Evolutionary conservation across 2,888 invertebrate species (phyloP), one percentile per base, ranked within the genome.

Genomic region (Drosophila robusta): DNA sequence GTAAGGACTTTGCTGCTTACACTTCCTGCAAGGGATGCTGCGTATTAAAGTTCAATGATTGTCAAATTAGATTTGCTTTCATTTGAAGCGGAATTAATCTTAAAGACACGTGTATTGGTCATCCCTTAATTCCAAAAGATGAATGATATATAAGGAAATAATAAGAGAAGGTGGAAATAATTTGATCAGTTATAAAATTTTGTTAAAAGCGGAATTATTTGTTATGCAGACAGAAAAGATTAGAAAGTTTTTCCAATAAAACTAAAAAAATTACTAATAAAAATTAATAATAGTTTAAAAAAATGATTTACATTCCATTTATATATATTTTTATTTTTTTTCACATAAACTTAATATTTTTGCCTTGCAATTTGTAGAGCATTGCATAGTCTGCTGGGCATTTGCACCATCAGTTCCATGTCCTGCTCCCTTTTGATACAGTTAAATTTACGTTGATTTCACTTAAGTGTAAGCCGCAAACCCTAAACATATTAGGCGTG

Each of bases 401-500:
- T 12, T 11, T 9, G 34, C 11, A 0, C 0, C 0, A 1, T 0
- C 24, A 26, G 14, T 9, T n/a, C 8, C 1, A 9, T 34, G 16
- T 32, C 14, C 26, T 45, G 32, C 9, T 11, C 5, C 12, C 55
- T 22, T 49, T 56, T 66, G 34, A 51, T 45, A 69, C 41, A 52
- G 67, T 67, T 56, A 68, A 69, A 78, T 80, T 75, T 72, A 69
- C 69, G 78, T 79, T 87, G 87, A 87, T 88, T 80, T 85, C 86
- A 87, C 87, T 85, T 87, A 80, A 78, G 83, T 57, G 77, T 61
- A 62, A 70, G 74, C 75, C 70, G 73, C 66, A 87, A 73, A 61
- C 82, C 85, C 85, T 63, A 73, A 82, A 80, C 86, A 82, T 80
- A 82, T 87, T 87, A 85, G 80, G 65, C 57, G 61, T 66, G 58